Conservation (phyloP, 2,797 vertebrate genomes). For the Eremophila alpestris region DNA sequence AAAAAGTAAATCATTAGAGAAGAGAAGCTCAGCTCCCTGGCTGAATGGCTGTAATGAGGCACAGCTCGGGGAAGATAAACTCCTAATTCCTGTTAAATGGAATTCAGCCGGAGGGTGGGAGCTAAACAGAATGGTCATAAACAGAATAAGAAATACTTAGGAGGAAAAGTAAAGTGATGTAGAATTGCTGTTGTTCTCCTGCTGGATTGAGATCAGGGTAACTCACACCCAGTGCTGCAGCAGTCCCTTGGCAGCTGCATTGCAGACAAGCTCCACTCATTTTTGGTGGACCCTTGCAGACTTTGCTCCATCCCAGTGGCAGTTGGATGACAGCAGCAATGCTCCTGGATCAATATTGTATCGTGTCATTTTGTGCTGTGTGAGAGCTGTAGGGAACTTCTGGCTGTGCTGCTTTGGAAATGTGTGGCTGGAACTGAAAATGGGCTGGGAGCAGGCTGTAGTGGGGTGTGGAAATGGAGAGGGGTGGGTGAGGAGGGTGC, state of each 20-base stretch:
- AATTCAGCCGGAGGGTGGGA: neutral
- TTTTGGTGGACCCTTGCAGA: neutral
- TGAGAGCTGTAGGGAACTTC: neutral
- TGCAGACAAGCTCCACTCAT: neutral
- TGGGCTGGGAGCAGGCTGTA: neutral
- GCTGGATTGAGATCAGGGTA: neutral
- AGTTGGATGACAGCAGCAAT: constrained; percentile 13
- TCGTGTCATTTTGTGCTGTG: neutral
- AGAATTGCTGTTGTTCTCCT: neutral
- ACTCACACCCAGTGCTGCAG: neutral
- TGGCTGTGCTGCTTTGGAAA: neutral
- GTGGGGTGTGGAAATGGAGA: neutral
- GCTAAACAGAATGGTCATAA: neutral
- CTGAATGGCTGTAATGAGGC: neutral
- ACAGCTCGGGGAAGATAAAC: neutral
- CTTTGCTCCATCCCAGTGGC: neutral
- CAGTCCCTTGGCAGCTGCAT: neutral
- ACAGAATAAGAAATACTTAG: neutral
- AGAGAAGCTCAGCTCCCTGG: neutral
- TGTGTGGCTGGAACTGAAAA: neutral
- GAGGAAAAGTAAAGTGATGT: accelerated
- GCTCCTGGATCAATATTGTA: neutral
- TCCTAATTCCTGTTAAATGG: neutral
- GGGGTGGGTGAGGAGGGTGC: neutral
- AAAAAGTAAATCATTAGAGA: neutral